These are phyloP conservation scores for Pedionomus torquatus DNA, from an alignment of 2,113 vertebrate genomes.

Conservation along the genomic window DNA sequence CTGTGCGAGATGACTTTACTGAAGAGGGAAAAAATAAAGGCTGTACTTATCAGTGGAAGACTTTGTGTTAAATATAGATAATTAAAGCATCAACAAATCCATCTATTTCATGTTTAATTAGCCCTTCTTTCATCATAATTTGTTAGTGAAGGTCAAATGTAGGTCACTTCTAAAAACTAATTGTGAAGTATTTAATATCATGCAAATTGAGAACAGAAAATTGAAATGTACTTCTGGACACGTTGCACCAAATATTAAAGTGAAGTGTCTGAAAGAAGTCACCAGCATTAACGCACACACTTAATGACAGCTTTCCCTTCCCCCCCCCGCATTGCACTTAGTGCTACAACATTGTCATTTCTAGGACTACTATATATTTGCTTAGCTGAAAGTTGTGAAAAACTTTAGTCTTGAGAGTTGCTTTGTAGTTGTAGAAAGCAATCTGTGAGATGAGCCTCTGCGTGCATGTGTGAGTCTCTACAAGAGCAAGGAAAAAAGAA, in stretches of 20 bases:
- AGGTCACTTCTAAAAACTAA: not conserved
- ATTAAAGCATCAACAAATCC: conserved; percentile 21
- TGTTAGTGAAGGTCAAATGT: conserved; percentile 21
- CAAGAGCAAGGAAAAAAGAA: not conserved
- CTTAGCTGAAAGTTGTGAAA: not conserved
- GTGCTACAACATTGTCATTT: not conserved
- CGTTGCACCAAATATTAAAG: not conserved
- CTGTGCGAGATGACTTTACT: conserved; percentile 29
- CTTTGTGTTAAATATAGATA: conserved; percentile 51
- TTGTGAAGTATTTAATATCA: not conserved
- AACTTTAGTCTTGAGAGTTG: not conserved
- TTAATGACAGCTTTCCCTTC: not conserved
- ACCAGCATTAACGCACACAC: not conserved
- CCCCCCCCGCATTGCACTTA: not conserved
- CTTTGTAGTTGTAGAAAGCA: not conserved
- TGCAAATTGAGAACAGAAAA: not conserved
- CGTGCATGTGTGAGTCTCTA: not conserved
- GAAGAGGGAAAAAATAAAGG: conserved; percentile 30
- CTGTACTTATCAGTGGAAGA: not conserved
- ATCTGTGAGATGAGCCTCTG: not conserved
- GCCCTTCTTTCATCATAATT: conserved; percentile 5
- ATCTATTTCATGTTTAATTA: conserved; percentile 59
- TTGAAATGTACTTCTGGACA: not conserved
- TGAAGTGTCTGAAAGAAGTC: not conserved
- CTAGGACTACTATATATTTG: not conserved